Conservation (phyloP, 2,888 invertebrate species). For the Metacarcinus magister region DNA sequence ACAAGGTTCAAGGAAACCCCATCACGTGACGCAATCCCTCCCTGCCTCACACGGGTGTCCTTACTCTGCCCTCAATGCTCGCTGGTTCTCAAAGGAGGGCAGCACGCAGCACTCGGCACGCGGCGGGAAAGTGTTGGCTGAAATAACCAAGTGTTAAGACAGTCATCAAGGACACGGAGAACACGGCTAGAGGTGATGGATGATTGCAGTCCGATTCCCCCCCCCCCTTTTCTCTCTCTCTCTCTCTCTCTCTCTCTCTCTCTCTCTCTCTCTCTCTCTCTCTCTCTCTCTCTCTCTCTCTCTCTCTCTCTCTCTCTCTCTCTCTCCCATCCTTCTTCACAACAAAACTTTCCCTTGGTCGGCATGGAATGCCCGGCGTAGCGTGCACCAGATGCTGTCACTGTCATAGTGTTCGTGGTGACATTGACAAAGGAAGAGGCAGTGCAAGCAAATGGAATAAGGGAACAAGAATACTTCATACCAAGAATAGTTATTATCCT, state of each 20-base stretch:
- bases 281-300: slow-evolving; percentile 26
- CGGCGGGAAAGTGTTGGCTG: not conserved
- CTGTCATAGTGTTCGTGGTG: no score
- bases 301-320: slow-evolving; percentile 26
- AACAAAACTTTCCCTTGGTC: no score
- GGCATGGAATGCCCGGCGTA: no score
- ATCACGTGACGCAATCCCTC: not conserved
- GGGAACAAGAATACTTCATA: no score
- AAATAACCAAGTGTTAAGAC: not conserved
- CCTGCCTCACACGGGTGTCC: not conserved
- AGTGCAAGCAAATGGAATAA: no score
- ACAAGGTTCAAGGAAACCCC: no score
- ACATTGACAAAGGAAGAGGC: no score
- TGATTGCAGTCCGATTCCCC: not conserved
- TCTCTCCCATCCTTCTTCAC: not conserved
- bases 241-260: not conserved
- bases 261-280: not conserved
- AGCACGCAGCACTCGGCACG: not conserved
- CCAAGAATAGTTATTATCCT: no score
- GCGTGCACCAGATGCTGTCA: no score
- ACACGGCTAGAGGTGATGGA: not conserved
- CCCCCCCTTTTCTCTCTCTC: no score
- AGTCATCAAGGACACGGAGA: not conserved
- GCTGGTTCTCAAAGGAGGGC: not conserved
- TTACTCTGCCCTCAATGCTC: not conserved